phyloP scores from a whole-genome alignment of 1,140 invertebrate genomes.

The Drosophila navojoa region DNA sequence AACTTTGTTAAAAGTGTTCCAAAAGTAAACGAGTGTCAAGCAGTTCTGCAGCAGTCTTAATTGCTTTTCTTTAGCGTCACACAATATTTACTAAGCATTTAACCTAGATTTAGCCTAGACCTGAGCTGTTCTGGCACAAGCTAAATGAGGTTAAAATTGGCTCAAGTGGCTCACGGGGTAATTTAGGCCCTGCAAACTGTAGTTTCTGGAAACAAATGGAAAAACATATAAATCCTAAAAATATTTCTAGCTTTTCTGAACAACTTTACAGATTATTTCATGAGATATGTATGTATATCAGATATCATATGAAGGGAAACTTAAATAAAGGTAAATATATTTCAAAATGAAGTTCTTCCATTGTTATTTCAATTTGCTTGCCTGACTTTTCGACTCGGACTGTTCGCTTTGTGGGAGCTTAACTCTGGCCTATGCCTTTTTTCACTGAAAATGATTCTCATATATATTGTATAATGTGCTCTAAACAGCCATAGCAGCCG shows the following conservation, averaged over 20 bases:
- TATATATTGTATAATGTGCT: background rate
- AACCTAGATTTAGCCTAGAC: background rate
- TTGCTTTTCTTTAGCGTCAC: background rate
- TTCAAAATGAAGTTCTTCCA: too few relatives aligned
- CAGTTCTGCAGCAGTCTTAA: too few relatives aligned
- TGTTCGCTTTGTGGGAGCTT: background rate
- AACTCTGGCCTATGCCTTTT: background rate
- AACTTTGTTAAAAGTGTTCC: too few relatives aligned
- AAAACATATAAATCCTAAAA: too few relatives aligned
- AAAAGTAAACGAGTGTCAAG: too few relatives aligned
- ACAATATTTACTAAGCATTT: background rate
- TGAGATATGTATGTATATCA: too few relatives aligned
- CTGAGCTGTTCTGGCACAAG: background rate
- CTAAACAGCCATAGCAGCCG: background rate
- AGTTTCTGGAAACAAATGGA: background rate
- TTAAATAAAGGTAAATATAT: too few relatives aligned
- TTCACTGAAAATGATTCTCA: background rate
- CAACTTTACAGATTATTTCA: too few relatives aligned
- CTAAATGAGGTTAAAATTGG: background rate
- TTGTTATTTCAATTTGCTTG: too few relatives aligned
- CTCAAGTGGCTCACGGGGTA: background rate
- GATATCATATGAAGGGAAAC: too few relatives aligned
- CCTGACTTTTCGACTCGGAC: background rate
- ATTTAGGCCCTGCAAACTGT: background rate
- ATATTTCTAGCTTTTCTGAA: too few relatives aligned